Conservation (phyloP, 2,113 vertebrate genomes). For the Python bivittatus region DNA sequence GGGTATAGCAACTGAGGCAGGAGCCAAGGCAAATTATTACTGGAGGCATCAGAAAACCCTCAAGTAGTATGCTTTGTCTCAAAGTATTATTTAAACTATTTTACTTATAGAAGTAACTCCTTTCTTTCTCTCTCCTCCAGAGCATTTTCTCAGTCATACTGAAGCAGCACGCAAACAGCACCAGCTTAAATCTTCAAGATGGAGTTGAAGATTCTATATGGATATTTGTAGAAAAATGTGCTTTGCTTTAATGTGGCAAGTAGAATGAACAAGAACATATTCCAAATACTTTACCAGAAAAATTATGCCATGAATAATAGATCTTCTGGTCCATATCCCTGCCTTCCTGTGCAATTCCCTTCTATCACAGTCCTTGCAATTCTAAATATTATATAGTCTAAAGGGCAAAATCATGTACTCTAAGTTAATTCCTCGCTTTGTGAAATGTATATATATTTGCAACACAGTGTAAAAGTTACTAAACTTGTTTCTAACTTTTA, state of each 20-base stretch:
- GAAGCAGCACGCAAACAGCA: neutral
- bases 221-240: neutral
- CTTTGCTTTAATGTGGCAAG: neutral
- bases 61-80: neutral
- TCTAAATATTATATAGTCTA: neutral
- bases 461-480: neutral
- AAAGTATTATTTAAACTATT: neutral
- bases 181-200: neutral
- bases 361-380: neutral
- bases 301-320: neutral
- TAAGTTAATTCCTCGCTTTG: neutral
- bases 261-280: neutral
- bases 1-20: neutral
- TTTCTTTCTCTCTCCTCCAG: neutral
- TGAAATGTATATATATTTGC: neutral
- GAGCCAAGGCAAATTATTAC: neutral
- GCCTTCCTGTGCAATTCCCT: neutral
- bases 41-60: neutral
- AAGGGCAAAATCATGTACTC: neutral
- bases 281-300: neutral
- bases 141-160: neutral
- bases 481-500: neutral
- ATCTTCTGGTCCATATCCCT: neutral
- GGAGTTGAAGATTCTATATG: neutral
- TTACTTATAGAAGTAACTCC: neutral